Evolutionary conservation across 2,113 vertebrate species (phyloP).

Genomic region (Numida meleagris): DNA sequence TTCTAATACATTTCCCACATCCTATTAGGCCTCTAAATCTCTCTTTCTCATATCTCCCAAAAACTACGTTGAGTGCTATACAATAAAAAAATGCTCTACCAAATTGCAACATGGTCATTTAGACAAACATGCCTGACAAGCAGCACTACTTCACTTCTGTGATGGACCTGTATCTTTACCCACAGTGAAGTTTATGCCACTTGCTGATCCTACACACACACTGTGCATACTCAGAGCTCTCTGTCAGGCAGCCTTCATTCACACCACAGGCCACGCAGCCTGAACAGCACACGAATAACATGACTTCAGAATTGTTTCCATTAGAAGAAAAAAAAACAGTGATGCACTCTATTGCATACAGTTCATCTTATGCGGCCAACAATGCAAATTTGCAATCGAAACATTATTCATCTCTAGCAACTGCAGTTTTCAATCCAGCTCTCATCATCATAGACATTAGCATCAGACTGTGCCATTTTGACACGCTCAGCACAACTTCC

Average conservation of each 20-base stretch:
- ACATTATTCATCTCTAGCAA: background rate
- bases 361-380: background rate
- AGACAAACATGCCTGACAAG: background rate
- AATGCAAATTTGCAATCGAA: background rate
- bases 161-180: background rate
- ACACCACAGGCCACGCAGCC: background rate
- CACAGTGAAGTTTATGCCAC: background rate
- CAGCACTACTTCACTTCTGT: background rate
- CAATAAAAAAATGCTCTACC: background rate
- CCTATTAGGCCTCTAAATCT: background rate
- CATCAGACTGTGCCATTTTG: background rate
- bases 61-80: background rate
- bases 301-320: background rate
- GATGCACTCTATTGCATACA: background rate
- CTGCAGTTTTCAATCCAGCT: background rate
- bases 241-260: background rate
- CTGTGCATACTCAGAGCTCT: accelerated
- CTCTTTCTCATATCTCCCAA: background rate
- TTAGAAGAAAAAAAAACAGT: background rate
- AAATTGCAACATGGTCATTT: background rate
- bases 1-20: background rate
- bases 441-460: background rate
- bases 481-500: background rate
- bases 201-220: background rate
- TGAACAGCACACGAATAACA: background rate